phyloP scores from a whole-genome alignment of 2,113 vertebrate genomes.

The Pyrgilauda ruficollis region DNA sequence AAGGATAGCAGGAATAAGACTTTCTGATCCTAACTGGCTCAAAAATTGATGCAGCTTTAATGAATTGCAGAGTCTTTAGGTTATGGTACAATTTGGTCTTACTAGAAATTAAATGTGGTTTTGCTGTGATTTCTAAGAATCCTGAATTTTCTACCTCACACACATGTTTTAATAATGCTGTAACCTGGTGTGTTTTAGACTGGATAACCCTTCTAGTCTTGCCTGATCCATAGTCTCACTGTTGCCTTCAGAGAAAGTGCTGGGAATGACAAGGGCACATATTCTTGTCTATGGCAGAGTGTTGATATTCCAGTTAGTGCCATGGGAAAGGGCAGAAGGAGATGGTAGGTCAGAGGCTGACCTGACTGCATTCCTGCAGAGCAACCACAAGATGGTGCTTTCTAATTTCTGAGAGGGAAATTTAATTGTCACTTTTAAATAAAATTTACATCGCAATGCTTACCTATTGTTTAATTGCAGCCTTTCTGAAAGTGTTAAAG shows the following conservation, averaged over 20 bases:
- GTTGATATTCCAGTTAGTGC: background rate
- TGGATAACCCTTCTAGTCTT: background rate
- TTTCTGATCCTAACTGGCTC: background rate
- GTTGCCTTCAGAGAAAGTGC: background rate
- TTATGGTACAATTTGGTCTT: background rate
- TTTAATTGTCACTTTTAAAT: background rate
- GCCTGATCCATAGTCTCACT: background rate
- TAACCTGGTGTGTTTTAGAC: background rate
- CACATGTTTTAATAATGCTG: background rate
- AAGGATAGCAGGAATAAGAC: background rate
- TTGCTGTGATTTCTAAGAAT: background rate
- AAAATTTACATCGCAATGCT: background rate
- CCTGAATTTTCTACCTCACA: background rate
- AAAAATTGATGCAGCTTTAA: background rate
- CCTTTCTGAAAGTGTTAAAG: background rate
- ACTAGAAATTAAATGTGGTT: background rate
- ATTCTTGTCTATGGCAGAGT: background rate
- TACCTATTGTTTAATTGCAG: background rate
- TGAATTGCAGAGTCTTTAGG: background rate
- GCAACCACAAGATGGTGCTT: constrained; percentile 52
- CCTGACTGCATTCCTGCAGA: constrained; percentile 21
- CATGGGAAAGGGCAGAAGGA: background rate
- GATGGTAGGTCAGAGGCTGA: background rate
- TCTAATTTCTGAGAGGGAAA: constrained; percentile 16
- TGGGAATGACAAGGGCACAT: background rate